These are phyloP conservation scores for Rhynchonycteris naso DNA, from an alignment of 2,797 vertebrate genomes.

Conservation along the genomic window DNA sequence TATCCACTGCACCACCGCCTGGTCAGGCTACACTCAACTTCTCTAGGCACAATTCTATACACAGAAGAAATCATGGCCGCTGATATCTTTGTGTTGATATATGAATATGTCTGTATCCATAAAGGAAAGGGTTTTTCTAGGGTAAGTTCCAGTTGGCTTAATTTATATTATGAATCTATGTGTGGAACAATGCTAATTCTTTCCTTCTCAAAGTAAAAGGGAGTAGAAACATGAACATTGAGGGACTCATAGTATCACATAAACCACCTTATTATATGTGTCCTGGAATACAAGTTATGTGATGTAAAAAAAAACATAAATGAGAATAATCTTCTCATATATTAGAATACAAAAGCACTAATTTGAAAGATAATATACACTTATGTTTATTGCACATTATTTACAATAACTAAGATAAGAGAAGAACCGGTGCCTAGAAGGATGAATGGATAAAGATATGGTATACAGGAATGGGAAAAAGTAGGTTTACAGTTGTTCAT, in stretches of 20 bases:
- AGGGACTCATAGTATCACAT: background rate
- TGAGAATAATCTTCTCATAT: background rate
- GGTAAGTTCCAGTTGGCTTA: background rate
- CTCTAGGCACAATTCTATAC: background rate
- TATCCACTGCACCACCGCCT: too few species aligned
- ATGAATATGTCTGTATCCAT: background rate
- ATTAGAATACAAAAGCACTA: background rate
- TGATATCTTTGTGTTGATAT: background rate
- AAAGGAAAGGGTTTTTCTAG: background rate
- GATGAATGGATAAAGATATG: background rate
- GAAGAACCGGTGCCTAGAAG: background rate
- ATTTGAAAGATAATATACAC: background rate
- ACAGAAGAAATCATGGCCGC: background rate
- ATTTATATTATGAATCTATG: background rate
- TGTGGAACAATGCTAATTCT: background rate
- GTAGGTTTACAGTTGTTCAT: background rate
- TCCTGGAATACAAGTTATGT: background rate
- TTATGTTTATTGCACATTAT: background rate
- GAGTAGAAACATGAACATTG: background rate
- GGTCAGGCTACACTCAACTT: background rate
- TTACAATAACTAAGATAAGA: background rate
- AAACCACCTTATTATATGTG: background rate
- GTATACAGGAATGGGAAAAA: background rate
- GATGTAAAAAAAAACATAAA: background rate
- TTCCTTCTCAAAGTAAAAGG: background rate